These are phyloP conservation scores for Helicoverpa zea DNA, from an alignment of 1,140 invertebrate species.

Conservation along the genomic window DNA sequence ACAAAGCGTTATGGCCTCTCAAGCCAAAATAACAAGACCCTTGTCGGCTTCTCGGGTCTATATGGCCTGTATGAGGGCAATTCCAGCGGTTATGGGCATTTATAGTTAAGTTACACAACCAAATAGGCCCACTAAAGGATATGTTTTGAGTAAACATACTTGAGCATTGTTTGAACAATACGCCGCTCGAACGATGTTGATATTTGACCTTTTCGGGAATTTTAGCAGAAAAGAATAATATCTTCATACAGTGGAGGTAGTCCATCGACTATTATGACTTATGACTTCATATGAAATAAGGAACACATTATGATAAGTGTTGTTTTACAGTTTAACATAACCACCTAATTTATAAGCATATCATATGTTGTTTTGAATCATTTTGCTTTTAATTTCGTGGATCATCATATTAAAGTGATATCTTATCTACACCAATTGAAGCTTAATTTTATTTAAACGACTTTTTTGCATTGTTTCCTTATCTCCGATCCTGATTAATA, in stretches of 20 bases:
- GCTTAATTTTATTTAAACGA: not conserved
- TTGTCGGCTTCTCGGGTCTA: slow-evolving; percentile 65
- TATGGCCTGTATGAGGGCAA: slow-evolving; percentile 70
- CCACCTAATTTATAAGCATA: not conserved
- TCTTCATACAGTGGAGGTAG: not conserved
- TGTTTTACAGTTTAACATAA: slow-evolving; percentile 10
- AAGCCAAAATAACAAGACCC: slow-evolving; percentile 69
- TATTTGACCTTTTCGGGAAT: slow-evolving; percentile 54
- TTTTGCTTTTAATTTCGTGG: not conserved
- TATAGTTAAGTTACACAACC: slow-evolving; percentile 65
- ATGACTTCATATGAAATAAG: not conserved
- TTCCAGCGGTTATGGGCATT: slow-evolving; percentile 67
- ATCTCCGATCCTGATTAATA: slow-evolving; percentile 3
- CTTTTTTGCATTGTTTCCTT: slow-evolving; percentile 23
- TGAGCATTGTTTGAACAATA: slow-evolving; percentile 68
- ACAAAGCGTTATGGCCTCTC: slow-evolving; percentile 57
- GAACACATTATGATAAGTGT: not conserved
- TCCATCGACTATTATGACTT: not conserved
- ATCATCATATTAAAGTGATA: not conserved
- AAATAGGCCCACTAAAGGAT: slow-evolving; percentile 67
- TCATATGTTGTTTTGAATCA: not conserved
- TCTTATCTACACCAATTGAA: not conserved
- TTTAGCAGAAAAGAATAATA: not conserved
- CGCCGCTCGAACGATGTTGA: slow-evolving; percentile 61
- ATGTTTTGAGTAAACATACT: slow-evolving; percentile 83